Evolutionary conservation across 2,888 invertebrate genomes (phyloP).

Genomic region (Myopa testacea): DNA sequence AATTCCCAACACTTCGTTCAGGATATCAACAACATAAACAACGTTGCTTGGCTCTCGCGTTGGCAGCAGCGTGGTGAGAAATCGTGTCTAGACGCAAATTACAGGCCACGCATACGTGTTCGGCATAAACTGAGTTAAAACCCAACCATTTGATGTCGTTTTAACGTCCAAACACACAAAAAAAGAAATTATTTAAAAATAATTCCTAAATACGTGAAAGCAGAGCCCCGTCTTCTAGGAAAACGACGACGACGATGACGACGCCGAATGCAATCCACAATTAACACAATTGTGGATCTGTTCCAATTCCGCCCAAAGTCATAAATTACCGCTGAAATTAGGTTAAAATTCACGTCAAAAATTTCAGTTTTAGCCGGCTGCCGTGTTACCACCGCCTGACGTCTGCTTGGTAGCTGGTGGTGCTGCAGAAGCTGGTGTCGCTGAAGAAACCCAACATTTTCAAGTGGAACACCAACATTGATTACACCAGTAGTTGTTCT

Average conservation of each 20-base stretch:
- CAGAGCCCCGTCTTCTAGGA: background rate
- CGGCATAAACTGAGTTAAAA: background rate
- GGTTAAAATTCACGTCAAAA: background rate
- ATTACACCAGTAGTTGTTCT: too few species aligned
- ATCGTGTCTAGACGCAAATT: conserved; percentile 6
- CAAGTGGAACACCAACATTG: too few species aligned
- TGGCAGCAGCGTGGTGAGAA: background rate
- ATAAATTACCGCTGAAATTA: background rate
- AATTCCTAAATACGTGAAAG: too few species aligned
- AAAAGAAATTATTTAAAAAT: too few species aligned
- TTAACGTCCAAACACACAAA: background rate
- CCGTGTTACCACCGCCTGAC: too few species aligned
- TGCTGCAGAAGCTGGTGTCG: too few species aligned
- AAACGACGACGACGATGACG: background rate
- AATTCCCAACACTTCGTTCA: background rate
- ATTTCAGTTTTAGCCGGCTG: background rate
- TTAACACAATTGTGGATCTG: background rate
- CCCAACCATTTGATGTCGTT: background rate
- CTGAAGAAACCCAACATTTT: too few species aligned
- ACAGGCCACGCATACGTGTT: background rate
- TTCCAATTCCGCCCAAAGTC: background rate
- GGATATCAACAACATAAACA: background rate
- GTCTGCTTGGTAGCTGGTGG: too few species aligned
- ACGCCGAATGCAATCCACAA: background rate
- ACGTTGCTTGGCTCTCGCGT: background rate